A percentile compares a stretch with the other conserved stretches of the same genome.
Conservation (phyloP, 1,140 invertebrate species). For the Saccostrea echinata region DNA sequence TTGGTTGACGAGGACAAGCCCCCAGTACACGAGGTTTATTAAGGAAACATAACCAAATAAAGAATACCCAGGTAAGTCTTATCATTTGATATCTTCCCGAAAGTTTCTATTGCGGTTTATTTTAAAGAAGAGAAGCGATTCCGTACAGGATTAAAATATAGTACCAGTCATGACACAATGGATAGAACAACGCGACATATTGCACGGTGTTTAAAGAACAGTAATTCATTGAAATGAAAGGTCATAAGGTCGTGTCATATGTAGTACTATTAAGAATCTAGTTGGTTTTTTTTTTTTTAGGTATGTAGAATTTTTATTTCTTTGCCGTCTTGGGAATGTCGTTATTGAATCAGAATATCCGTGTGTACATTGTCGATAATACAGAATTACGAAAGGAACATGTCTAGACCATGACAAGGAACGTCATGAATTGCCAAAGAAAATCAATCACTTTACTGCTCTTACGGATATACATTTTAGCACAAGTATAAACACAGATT, state of each 20-base stretch:
- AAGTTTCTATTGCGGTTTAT: slow-evolving; percentile 2
- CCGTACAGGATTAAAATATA: background rate
- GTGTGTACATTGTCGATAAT: no score
- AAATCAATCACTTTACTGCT: no score
- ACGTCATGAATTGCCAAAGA: no score
- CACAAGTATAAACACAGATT: no score
- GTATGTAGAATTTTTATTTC: no score
- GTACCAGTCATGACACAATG: background rate
- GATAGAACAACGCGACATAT: background rate
- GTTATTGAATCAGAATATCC: no score
- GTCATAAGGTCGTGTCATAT: background rate
- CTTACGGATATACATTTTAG: no score
- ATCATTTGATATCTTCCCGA: background rate
- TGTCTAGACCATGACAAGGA: slow-evolving; percentile 2
- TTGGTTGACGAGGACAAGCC: slow-evolving; percentile 39
- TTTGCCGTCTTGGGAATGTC: no score
- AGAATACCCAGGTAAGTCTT: slow-evolving; percentile 30
- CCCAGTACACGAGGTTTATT: slow-evolving; percentile 40
- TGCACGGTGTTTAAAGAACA: background rate
- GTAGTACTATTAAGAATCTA: no score
- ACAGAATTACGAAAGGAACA: background rate
- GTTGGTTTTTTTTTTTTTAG: no score
- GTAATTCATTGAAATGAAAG: background rate
- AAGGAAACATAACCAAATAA: slow-evolving; percentile 22
- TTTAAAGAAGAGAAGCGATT: background rate